Base-by-base conservation (phyloP, 2,888 invertebrate genomes). In the Mythimna albipuncta region DNA sequence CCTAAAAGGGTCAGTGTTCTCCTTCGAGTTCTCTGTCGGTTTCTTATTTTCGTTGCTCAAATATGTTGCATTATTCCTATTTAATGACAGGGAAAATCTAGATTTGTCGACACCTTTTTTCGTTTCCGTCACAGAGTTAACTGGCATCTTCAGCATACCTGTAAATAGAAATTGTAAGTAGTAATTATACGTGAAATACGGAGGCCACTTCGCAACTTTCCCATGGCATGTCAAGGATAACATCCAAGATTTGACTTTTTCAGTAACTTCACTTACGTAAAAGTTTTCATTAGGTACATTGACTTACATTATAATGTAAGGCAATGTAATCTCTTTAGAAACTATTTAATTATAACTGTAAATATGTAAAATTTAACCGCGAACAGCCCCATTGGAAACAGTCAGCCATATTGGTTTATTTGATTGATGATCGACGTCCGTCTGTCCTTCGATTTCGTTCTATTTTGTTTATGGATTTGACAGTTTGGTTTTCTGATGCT, bases 101-200 rank as follows among this genome's bases (percentile, higher is more conserved):
- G 93, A 86, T 92, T 93, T 96, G 77, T 93, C 93, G 84, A 92
- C 93, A 91, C 93, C 92, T 93, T 94, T 94, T 93, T 94, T 95
- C 87, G 92, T 93, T 93, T 94, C 93, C 77, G 91, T 89, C 82
- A 93, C 90, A 92, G 93, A 94, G 89, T 95, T 95, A 93, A 95
- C 94, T 95, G 95, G 96, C 96, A 96, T 96, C 96, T 96, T 96
- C 96, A 95, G 96, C 88, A 94, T 91, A 95, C 96, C 96, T 96
- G 93, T 19, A 92, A 94, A 84, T 79, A 68, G 81, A 83, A 65
- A 72, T 70, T 47, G 58, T 76, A 75, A 63, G 50, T 77, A 79
- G 78, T 54, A 83, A 75, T 73, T 75, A 75, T 3, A 82, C 71
- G 80, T 74, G 80, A 87, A 87, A 87, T 89, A 87, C 84, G 75